phyloP scores from a whole-genome alignment of 1,140 invertebrate species.

The Sweltsa coloradensis region DNA sequence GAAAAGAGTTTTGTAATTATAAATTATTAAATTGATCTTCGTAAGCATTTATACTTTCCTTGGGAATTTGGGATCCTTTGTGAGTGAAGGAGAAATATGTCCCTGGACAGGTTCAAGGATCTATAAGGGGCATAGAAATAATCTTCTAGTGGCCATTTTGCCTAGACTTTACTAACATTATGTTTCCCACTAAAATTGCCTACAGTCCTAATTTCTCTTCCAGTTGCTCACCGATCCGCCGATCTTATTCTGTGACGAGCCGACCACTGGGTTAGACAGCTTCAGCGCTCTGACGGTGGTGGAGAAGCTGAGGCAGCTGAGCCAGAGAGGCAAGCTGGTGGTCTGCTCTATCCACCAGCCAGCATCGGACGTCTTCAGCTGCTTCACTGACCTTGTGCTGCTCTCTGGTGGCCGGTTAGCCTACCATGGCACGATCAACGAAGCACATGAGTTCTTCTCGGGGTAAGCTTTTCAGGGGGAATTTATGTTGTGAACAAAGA shows the following conservation, averaged over 20 bases:
- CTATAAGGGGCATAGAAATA: slow-evolving; percentile 3
- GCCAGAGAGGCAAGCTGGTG: slow-evolving; percentile 55
- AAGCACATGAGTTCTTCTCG: slow-evolving; percentile 12
- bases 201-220: no score
- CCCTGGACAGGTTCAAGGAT: no score
- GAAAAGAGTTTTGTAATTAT: no score
- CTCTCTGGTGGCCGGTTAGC: slow-evolving; percentile 65
- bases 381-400: slow-evolving; percentile 68
- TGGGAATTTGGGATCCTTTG: no score
- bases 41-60: no score
- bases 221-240: slow-evolving; percentile 61
- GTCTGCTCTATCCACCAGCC: slow-evolving; percentile 82
- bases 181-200: slow-evolving; percentile 13
- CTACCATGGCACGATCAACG: slow-evolving; percentile 49
- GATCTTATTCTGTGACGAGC: slow-evolving; percentile 71
- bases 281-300: slow-evolving; percentile 63
- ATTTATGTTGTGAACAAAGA: no score
- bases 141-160: slow-evolving; percentile 9
- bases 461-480: no score
- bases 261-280: slow-evolving; percentile 72
- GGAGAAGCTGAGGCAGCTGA: slow-evolving; percentile 48
- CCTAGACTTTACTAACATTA: slow-evolving; percentile 11
- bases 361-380: slow-evolving; percentile 66
- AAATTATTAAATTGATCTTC: no score
- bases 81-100: no score